Base-by-base conservation (phyloP, 1,140 invertebrate genomes). In the Pteromalus puparum region DNA sequence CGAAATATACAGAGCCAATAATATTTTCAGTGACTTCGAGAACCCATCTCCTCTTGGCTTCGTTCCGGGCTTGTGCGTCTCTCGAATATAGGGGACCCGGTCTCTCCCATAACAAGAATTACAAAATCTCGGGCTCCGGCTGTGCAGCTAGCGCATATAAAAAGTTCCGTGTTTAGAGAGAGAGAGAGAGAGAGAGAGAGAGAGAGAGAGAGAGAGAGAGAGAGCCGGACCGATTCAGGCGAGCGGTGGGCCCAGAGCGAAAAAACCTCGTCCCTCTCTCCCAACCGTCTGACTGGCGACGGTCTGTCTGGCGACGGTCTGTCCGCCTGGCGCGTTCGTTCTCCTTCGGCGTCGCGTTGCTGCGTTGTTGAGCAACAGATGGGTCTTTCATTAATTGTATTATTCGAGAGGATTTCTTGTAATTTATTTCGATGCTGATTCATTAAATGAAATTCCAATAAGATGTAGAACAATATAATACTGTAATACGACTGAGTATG, bases 231-330 rank as follows among this genome's bases (percentile, higher is more conserved):
- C 24, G 67, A 70, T 70, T 26, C 67, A 12, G 2, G 21, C 21
- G 7, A 21, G 28, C 28, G 15, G 21, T 38, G 24, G 65, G 67
- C 21, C 5, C 68, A 12, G 68, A 18, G 26, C 10, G 21, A 70
- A 70, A 70, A 70, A 70, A 70, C 38, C 7, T 38, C 18, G 15
- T 65, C 76, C n/a, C 34, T 79, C 34, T 61, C 30, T 61, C 75
- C 53, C 72, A 85, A 88, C 87, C 85, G 86, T 88, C 81, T 73
- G 77, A 85, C 83, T 88, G 88, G 85, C 87, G 87, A 81, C 88
- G 82, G 87, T 76, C 82, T 89, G 89, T 88, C 88, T 88, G 88
- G 87, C 88, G 88, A 88, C 88, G 87, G 88, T 88, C 89, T 89
- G 89, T 85, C 82, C 84, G 48, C 28, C 65, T 13, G 34, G 18